These are phyloP conservation scores for Riparia riparia DNA, from an alignment of 2,113 vertebrate genomes.

Conservation along the genomic window DNA sequence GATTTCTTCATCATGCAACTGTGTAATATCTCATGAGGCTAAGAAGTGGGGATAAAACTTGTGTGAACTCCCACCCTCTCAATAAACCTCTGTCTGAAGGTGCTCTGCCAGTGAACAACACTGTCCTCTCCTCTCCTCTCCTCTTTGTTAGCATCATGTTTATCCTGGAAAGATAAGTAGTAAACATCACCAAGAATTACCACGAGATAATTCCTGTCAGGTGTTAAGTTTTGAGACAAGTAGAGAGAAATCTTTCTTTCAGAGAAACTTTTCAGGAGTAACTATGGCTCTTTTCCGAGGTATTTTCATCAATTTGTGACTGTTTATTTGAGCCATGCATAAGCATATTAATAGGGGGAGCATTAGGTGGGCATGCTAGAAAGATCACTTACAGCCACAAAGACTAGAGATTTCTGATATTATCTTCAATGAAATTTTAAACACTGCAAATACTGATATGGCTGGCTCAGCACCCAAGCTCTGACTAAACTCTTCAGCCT, in stretches of 20 bases:
- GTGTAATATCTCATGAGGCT: not conserved
- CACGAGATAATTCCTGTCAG: not conserved
- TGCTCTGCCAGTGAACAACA: not conserved
- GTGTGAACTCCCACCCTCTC: not conserved
- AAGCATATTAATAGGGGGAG: not conserved
- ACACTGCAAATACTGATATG: not conserved
- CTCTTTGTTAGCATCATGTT: not conserved
- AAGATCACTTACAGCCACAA: not conserved
- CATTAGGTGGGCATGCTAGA: not conserved
- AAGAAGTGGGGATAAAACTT: not conserved
- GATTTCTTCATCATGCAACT: not conserved
- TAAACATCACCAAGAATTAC: not conserved
- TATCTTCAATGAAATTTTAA: slow-evolving; percentile 12
- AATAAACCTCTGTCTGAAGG: not conserved
- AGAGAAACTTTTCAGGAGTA: not conserved
- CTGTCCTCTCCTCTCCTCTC: not conserved
- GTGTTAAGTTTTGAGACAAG: not conserved
- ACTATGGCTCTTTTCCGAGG: not conserved
- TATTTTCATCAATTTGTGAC: not conserved
- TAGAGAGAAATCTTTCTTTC: not conserved
- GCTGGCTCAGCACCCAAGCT: not conserved
- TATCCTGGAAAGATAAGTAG: not conserved
- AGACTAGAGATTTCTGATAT: not conserved
- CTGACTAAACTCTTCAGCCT: not conserved
- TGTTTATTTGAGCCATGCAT: not conserved